Percentiles rank a stretch among this genome's conserved stretches.
These are phyloP conservation scores for honey bee (Apis mellifera) DNA, from an alignment of 1,140 invertebrate genomes.

Conservation along the genomic window Amel_HAv3.1 CM009931.2:20653501-20654000, in stretches of 20 bases:
- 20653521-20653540: conserved; percentile 6
- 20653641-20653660: conserved; percentile 76
- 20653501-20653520: conserved; percentile 49
- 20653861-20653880: conserved; percentile 55
- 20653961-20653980: conserved; percentile 7
- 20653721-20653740: conserved; percentile 8
- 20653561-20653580: background rate
- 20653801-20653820: conserved; percentile 74
- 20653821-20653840: conserved; percentile 78
- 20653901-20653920: conserved; percentile 55
- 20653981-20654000: conserved; percentile 28
- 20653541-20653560: background rate
- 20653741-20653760: conserved; percentile 22
- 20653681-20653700: conserved; percentile 69
- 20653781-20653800: conserved; percentile 80
- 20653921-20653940: conserved; percentile 56
- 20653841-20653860: conserved; percentile 81
- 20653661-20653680: conserved; percentile 76
- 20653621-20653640: conserved; percentile 60
- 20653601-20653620: background rate
- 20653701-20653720: background rate
- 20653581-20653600: conserved; percentile 21
- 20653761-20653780: conserved; percentile 69
- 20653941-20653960: conserved; percentile 19
- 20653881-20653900: conserved; percentile 11